phyloP scores from a whole-genome alignment of 1,140 invertebrate species.

The Triops cancriformis region DNA sequence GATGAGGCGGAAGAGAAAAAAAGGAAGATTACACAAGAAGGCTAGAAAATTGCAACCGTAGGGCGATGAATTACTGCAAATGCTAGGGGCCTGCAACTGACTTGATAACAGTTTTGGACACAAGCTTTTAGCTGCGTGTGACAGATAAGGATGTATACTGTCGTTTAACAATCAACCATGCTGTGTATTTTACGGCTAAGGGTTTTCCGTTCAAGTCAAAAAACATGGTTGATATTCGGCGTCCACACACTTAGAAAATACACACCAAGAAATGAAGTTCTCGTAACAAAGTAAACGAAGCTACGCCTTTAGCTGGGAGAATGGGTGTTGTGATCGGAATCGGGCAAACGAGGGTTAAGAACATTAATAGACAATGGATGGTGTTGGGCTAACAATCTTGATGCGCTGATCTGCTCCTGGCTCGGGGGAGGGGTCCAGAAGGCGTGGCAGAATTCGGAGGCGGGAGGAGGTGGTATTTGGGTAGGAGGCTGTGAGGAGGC shows the following conservation, averaged over 20 bases:
- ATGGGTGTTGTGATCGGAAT: background rate
- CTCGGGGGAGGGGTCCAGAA: background rate
- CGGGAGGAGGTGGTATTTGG: background rate
- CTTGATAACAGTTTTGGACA: constrained; percentile 1
- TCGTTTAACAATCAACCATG: background rate
- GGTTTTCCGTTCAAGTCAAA: background rate
- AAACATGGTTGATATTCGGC: background rate
- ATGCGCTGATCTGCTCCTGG: background rate
- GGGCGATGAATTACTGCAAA: background rate
- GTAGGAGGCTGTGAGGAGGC: background rate
- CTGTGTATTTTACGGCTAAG: background rate
- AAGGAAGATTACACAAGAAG: background rate
- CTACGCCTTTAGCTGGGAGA: background rate
- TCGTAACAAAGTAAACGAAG: background rate
- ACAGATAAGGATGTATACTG: constrained; percentile 7
- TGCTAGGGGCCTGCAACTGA: constrained; percentile 3
- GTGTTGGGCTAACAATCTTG: background rate
- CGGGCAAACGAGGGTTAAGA: background rate
- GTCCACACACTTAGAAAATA: background rate
- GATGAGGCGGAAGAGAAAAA: background rate
- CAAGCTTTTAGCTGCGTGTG: background rate
- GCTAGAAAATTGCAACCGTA: background rate
- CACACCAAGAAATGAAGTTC: background rate
- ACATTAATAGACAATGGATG: background rate
- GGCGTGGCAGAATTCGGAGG: background rate